Conservation (phyloP, 2,113 vertebrate genomes). For the Cottus gobio region DNA sequence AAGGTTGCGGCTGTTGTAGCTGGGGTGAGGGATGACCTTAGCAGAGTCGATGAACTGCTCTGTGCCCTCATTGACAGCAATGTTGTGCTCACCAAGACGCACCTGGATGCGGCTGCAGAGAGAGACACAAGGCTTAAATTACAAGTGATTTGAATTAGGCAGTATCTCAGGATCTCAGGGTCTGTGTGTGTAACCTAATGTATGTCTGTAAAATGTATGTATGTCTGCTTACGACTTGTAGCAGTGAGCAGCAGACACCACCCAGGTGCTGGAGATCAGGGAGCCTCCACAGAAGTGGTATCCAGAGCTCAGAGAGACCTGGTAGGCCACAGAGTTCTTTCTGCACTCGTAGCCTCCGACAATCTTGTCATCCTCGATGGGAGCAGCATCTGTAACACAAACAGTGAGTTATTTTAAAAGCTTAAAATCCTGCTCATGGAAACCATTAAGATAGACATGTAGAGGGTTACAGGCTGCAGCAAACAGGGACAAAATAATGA, state of each 20-base stretch:
- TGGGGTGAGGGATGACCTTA: conserved; percentile 79
- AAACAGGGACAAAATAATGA: conserved; percentile 80
- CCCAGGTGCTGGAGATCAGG: conserved; percentile 86
- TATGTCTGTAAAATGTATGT: too few species aligned
- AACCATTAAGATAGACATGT: too few species aligned
- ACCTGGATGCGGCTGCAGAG: conserved; percentile 73
- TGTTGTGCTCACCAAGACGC: conserved; percentile 86
- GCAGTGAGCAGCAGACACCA: conserved; percentile 89
- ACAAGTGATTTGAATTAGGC: neutral
- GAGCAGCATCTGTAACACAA: conserved; percentile 17
- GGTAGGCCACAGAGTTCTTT: conserved; percentile 78
- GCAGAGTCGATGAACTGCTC: conserved; percentile 82
- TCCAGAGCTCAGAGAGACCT: conserved; percentile 85
- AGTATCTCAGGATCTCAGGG: too few species aligned
- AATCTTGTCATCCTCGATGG: conserved; percentile 83
- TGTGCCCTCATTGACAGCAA: conserved; percentile 75
- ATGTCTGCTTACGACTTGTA: conserved; percentile 81
- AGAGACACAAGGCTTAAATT: conserved; percentile 1
- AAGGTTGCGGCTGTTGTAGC: conserved; percentile 76
- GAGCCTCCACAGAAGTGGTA: conserved; percentile 86
- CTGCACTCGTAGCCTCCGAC: conserved; percentile 87
- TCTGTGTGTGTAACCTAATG: neutral
- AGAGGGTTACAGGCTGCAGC: conserved; percentile 57
- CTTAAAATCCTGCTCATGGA: too few species aligned
- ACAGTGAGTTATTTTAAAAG: too few species aligned